Evolutionary conservation across 1,140 invertebrate species (phyloP).

Genomic region (Drosophila sp.): DNA sequence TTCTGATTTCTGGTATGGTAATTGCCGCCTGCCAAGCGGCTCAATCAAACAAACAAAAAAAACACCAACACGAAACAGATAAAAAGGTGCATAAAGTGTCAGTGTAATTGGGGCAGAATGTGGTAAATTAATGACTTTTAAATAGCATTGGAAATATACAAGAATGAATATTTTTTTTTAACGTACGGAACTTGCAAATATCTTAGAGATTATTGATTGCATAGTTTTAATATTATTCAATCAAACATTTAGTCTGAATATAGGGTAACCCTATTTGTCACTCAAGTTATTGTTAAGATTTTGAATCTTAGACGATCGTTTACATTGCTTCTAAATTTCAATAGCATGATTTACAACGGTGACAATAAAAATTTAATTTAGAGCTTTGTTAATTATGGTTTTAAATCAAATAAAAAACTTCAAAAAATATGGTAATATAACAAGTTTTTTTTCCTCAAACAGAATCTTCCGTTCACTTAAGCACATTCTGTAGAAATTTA

Average conservation of each 20-base stretch:
- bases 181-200: not conserved
- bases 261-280: too few species aligned
- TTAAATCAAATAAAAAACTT: constrained; percentile 3
- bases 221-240: too few species aligned
- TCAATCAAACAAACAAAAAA: constrained; percentile 47
- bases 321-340: not conserved
- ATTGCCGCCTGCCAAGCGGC: constrained; percentile 69
- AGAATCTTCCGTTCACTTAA: not conserved
- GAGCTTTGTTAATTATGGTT: not conserved
- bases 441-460: constrained; percentile 7
- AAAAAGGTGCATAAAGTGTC: constrained; percentile 15
- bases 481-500: constrained; percentile 12
- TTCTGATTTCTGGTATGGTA: constrained; percentile 61
- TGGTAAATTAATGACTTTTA: constrained; percentile 18
- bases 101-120: constrained; percentile 22
- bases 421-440: constrained; percentile 17
- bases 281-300: too few species aligned
- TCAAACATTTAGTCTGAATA: too few species aligned
- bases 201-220: not conserved
- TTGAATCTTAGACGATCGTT: too few species aligned
- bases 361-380: not conserved
- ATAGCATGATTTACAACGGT: not conserved
- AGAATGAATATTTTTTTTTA: not conserved
- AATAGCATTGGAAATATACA: constrained; percentile 7
- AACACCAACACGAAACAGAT: constrained; percentile 1